These are phyloP conservation scores for Sebastes kiyomatsui DNA, from an alignment of 2,797 vertebrate genomes.

Conservation along the genomic window DNA sequence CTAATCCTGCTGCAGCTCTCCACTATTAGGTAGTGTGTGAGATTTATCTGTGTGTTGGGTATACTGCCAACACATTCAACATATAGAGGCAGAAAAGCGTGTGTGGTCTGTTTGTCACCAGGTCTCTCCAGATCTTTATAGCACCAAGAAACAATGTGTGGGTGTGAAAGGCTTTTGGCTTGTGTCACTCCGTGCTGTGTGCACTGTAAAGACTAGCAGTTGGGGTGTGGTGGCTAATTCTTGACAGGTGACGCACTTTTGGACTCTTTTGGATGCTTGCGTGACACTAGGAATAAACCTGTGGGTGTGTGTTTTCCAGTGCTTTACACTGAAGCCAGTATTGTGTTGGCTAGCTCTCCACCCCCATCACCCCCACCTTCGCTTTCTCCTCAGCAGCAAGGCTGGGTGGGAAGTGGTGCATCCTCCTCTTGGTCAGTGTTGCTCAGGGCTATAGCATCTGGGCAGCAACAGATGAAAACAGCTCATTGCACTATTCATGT, in stretches of 20 bases:
- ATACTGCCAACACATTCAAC: background rate
- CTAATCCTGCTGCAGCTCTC: slow-evolving; percentile 29
- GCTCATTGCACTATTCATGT: background rate
- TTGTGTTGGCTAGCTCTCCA: background rate
- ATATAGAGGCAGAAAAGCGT: background rate
- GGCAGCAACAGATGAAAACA: slow-evolving; percentile 16
- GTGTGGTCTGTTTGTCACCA: background rate
- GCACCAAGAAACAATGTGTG: background rate
- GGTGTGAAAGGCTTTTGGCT: background rate
- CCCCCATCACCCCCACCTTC: background rate
- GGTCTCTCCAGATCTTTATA: background rate
- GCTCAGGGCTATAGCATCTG: background rate
- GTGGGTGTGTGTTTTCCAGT: slow-evolving; percentile 10
- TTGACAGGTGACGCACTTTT: slow-evolving; percentile 17
- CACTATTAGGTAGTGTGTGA: background rate
- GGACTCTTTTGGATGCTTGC: background rate
- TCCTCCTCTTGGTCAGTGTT: slow-evolving; percentile 7
- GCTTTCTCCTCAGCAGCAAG: background rate
- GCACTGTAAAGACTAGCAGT: background rate
- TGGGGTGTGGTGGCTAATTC: slow-evolving; percentile 17
- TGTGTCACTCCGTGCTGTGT: background rate
- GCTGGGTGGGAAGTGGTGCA: slow-evolving; percentile 2
- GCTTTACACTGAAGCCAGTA: background rate
- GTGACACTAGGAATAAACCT: slow-evolving; percentile 16
- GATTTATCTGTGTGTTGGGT: background rate